Conservation (phyloP, 2,113 vertebrate genomes). For the Thunnus maccoyii region DNA sequence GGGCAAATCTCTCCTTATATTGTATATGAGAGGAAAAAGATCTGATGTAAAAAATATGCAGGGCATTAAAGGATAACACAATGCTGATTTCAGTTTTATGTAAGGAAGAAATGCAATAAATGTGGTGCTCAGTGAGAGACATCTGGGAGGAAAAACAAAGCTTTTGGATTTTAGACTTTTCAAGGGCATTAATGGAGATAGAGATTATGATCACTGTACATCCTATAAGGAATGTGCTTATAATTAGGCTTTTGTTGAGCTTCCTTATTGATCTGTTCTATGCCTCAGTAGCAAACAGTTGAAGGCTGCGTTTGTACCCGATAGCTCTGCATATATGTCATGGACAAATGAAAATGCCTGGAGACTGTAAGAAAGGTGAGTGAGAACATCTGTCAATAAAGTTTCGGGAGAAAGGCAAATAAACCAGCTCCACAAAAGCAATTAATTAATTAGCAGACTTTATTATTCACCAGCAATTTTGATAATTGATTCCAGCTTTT, state of each 20-base stretch:
- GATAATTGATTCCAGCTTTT: not conserved
- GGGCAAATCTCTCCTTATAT: not conserved
- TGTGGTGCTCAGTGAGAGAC: not conserved
- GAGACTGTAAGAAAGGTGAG: not conserved
- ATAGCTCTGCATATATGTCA: constrained; percentile 16
- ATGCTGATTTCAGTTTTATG: not conserved
- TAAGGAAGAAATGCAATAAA: constrained; percentile 12
- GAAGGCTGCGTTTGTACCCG: constrained; percentile 12
- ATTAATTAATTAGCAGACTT: too few relatives aligned
- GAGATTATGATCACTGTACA: constrained; percentile 31
- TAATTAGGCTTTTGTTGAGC: constrained; percentile 47
- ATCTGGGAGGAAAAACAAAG: constrained; percentile 35
- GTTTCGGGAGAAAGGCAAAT: not conserved
- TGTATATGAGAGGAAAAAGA: not conserved
- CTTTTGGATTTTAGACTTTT: constrained; percentile 34
- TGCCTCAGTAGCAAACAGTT: constrained; percentile 23
- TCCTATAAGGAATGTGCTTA: constrained; percentile 46
- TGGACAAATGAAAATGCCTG: not conserved
- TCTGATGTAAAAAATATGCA: not conserved
- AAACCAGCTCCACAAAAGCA: not conserved
- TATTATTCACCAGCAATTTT: too few relatives aligned
- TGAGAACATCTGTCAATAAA: not conserved
- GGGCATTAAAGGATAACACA: constrained; percentile 3
- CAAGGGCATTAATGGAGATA: constrained; percentile 36
- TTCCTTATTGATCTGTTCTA: constrained; percentile 46